Conservation (phyloP, 2,797 vertebrate species). For the Hemibagrus guttatus region DNA sequence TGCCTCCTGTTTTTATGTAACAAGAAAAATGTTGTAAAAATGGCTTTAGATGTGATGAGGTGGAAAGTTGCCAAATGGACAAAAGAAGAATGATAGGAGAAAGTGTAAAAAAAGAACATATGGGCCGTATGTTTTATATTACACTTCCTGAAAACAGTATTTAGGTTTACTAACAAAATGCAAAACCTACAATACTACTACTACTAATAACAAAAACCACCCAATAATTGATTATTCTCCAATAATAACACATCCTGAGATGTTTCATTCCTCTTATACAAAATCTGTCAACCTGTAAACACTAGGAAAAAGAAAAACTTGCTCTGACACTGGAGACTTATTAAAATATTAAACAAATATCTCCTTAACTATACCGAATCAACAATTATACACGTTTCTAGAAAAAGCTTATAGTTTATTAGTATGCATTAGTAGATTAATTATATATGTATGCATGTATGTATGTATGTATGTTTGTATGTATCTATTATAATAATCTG, state of each 20-base stretch:
- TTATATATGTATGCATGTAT: too few species aligned
- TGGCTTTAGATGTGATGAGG: not conserved
- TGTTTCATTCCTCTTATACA: not conserved
- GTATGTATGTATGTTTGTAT: too few species aligned
- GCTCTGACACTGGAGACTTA: not conserved
- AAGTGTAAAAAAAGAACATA: not conserved
- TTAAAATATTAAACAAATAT: not conserved
- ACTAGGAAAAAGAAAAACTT: not conserved
- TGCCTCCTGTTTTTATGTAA: not conserved
- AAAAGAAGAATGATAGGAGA: not conserved
- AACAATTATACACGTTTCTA: not conserved
- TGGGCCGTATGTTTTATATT: not conserved
- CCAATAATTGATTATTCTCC: not conserved
- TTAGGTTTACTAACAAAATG: not conserved
- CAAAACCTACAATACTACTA: not conserved
- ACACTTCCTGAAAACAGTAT: not conserved
- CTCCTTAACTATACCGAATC: not conserved
- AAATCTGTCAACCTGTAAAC: not conserved
- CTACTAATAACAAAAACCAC: not conserved
- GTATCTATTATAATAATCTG: not conserved
- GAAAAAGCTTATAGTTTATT: not conserved
- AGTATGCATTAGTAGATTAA: too few species aligned
- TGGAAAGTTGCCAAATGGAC: not conserved
- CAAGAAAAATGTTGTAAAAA: not conserved
- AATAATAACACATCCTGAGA: not conserved